Evolutionary conservation across 2,797 vertebrate genomes (phyloP).

Genomic region (Anisognathus igniventris): DNA sequence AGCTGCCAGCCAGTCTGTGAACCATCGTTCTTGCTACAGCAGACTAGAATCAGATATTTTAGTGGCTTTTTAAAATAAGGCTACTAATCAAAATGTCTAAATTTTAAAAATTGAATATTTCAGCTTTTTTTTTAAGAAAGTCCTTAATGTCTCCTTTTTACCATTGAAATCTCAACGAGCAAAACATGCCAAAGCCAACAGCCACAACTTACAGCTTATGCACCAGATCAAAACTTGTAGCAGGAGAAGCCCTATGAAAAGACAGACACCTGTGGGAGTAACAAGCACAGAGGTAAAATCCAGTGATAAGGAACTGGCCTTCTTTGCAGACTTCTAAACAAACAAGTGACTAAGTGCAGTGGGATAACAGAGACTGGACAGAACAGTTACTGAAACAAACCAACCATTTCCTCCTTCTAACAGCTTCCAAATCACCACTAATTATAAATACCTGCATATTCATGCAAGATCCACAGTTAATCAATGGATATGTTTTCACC

Average conservation of each 20-base stretch:
- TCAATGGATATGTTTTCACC: background rate
- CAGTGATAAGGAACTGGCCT: background rate
- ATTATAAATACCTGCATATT: background rate
- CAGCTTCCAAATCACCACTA: background rate
- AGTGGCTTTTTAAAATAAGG: background rate
- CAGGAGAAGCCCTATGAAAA: background rate
- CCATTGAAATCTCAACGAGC: background rate
- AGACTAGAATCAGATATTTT: background rate
- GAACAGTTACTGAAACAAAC: background rate
- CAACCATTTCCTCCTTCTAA: background rate
- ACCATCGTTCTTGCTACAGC: background rate
- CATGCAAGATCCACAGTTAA: background rate
- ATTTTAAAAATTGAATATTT: background rate
- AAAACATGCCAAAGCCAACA: background rate
- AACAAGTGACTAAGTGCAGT: background rate
- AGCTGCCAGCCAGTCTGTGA: slow-evolving; percentile 32
- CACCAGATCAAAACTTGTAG: background rate
- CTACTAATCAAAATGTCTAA: background rate
- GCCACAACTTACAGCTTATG: background rate
- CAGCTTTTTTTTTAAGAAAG: background rate
- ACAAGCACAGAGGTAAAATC: background rate
- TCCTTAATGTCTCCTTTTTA: background rate
- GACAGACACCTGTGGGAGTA: background rate
- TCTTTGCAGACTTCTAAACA: background rate
- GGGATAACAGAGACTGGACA: background rate